Conservation (phyloP, 2,113 vertebrate genomes). For the Hydrolagus affinis region DNA sequence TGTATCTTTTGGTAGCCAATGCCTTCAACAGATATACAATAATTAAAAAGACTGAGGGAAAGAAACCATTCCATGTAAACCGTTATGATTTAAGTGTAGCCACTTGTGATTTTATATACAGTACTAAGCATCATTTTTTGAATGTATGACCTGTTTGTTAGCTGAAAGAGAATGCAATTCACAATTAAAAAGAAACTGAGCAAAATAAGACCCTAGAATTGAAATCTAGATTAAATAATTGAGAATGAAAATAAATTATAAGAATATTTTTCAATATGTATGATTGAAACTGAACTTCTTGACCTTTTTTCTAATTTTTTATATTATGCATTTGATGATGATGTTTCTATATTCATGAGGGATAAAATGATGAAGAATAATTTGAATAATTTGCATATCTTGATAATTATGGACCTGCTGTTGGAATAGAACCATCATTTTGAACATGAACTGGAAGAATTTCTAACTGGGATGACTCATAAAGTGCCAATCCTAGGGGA, state of each 20-base stretch:
- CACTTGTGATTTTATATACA: background rate
- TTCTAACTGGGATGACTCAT: background rate
- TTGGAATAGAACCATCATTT: background rate
- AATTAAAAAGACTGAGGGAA: no score
- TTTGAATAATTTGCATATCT: background rate
- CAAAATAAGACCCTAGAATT: background rate
- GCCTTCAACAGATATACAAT: no score
- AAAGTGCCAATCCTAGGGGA: background rate
- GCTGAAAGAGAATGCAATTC: background rate
- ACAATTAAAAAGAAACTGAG: background rate
- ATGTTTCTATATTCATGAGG: constrained; percentile 6
- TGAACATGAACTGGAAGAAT: background rate
- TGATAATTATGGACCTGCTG: background rate
- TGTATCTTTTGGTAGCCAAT: no score
- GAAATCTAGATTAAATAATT: background rate
- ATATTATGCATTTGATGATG: background rate
- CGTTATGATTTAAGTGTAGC: background rate
- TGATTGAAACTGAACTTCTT: constrained; percentile 10
- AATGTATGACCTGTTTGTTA: background rate
- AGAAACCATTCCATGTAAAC: background rate
- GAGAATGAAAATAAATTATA: background rate
- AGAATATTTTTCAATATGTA: background rate
- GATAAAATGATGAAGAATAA: constrained; percentile 13
- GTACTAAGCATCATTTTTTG: background rate
- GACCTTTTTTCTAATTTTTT: background rate